Conservation (phyloP, 2,113 vertebrate species). For the Alligator mississippiensis region DNA sequence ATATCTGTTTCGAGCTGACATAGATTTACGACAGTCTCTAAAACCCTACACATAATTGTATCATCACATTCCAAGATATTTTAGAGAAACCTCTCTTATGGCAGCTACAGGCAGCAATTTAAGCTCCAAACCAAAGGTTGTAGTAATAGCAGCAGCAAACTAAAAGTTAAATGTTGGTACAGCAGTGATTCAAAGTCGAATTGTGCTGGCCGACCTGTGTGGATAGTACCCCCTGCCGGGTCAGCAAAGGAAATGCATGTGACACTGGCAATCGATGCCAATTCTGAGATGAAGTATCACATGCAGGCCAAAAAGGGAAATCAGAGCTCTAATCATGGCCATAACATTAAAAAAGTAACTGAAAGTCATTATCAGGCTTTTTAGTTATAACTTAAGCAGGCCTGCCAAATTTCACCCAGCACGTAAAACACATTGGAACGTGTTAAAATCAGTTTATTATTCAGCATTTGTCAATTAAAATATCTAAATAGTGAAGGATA, state of each 20-base stretch:
- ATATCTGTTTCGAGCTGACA: neutral
- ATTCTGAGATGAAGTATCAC: neutral
- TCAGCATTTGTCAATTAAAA: neutral
- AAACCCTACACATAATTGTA: neutral
- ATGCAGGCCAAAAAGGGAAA: neutral
- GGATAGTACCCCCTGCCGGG: slow-evolving; percentile 59
- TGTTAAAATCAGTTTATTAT: neutral
- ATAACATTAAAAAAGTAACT: neutral
- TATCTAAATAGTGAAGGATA: neutral
- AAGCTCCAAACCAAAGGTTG: neutral
- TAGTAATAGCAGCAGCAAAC: neutral
- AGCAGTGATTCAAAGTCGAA: neutral
- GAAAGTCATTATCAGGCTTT: too few species aligned
- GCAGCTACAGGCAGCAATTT: neutral
- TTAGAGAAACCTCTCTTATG: neutral
- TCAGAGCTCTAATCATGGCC: neutral
- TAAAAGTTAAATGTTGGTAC: neutral
- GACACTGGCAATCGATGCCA: neutral
- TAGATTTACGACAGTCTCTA: neutral
- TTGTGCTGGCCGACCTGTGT: slow-evolving; percentile 12
- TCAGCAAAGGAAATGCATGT: slow-evolving; percentile 26
- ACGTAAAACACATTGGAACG: too few species aligned
- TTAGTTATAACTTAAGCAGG: too few species aligned
- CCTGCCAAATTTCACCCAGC: too few species aligned
- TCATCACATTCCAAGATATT: neutral